These are phyloP conservation scores for Sciurus niger DNA, from an alignment of 2,113 vertebrate species.

Conservation along the genomic window DNA sequence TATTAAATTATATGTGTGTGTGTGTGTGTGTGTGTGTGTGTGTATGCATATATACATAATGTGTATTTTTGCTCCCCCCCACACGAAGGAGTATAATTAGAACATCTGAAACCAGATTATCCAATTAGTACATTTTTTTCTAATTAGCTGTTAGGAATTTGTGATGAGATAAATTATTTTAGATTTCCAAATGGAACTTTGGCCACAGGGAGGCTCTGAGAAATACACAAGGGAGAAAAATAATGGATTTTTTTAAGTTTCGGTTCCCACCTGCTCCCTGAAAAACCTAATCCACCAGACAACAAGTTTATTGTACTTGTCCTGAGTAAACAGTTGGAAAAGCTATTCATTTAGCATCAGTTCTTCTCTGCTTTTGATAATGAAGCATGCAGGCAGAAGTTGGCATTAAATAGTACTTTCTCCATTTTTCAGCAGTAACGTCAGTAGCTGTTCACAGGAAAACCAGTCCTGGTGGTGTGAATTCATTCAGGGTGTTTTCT, in stretches of 20 bases:
- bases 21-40: not conserved
- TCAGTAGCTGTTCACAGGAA: not conserved
- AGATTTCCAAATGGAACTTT: slow-evolving; percentile 70
- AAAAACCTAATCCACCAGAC: not conserved
- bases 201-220: slow-evolving; percentile 24
- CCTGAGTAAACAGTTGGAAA: not conserved
- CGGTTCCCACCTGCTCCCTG: not conserved
- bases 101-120: slow-evolving; percentile 73
- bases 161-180: slow-evolving; percentile 73
- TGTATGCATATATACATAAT: not conserved
- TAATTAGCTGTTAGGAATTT: slow-evolving; percentile 73
- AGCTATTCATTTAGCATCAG: not conserved
- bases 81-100: slow-evolving; percentile 66
- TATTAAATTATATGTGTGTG: not conserved
- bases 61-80: not conserved
- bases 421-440: not conserved
- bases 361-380: not conserved
- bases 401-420: not conserved
- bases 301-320: not conserved
- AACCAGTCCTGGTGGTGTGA: not conserved
- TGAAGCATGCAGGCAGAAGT: no score
- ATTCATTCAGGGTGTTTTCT: not conserved
- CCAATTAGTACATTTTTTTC: slow-evolving; percentile 72
- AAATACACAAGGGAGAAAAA: not conserved
- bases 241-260: not conserved